Conservation (phyloP, 2,797 vertebrate genomes). For the Peromyscus attwateri region DNA sequence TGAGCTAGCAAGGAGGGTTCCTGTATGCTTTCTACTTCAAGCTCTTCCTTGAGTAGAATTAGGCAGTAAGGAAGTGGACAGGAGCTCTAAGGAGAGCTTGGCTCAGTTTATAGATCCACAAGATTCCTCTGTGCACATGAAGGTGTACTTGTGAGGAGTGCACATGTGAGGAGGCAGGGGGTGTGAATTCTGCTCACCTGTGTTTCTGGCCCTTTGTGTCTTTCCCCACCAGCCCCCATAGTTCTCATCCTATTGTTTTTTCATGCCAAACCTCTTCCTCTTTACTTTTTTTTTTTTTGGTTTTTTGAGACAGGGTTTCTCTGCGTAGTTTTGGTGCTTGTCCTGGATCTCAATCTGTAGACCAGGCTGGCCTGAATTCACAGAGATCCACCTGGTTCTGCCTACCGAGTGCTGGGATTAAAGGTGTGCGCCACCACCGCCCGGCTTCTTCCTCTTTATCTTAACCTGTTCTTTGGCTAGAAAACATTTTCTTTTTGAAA, state of each 20-base stretch:
- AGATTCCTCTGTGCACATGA: neutral
- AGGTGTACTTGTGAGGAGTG: too few relatives aligned
- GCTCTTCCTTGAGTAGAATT: constrained; percentile 14
- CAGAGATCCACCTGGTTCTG: too few relatives aligned
- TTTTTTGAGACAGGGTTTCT: too few relatives aligned
- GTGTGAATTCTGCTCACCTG: neutral
- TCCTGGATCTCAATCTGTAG: too few relatives aligned
- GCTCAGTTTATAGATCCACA: neutral
- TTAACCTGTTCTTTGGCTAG: constrained; percentile 20
- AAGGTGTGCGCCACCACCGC: too few relatives aligned
- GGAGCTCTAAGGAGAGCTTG: neutral
- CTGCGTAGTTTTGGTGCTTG: too few relatives aligned
- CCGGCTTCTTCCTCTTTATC: neutral
- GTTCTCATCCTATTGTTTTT: constrained; percentile 14
- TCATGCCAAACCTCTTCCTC: neutral
- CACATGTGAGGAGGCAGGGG: neutral
- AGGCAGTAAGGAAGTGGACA: neutral
- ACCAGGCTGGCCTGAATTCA: too few relatives aligned
- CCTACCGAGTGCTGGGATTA: too few relatives aligned
- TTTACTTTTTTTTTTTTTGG: neutral
- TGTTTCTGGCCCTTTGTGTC: neutral
- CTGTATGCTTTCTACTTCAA: neutral
- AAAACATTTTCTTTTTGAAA: constrained; percentile 61
- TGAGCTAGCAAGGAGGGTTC: neutral
- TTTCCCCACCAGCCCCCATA: neutral